Evolutionary conservation across 1,140 invertebrate genomes (phyloP), one percentile per base, ranked within the genome.

Genomic region (Druon quercuslanigerum): DNA sequence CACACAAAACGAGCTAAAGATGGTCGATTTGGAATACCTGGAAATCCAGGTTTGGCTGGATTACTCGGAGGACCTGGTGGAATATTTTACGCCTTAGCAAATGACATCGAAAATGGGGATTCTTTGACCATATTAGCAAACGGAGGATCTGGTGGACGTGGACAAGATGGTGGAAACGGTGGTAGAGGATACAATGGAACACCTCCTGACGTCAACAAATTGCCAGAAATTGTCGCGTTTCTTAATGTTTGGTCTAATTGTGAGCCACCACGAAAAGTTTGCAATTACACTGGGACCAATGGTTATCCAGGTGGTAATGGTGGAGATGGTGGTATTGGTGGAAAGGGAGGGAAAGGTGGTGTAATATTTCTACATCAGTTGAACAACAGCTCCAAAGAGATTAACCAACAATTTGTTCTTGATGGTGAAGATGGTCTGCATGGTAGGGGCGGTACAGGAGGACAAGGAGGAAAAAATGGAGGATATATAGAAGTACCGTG

Each of bases 291-390:
- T 46, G 40, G 40, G 0, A 46, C 9, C 4, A 11, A 46, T 46
- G 40, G 40, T 46, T 46, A 46, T 46, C 40, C 40, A 46, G 40
- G 40, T 9, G 40, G 40, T 46, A 46, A 46, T 46, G 40, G 40
- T 46, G 40, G 40, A 2, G 4, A 7, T 33, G 60, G 60, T 16
- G 60, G 60, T n/a, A 33, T 40, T 40, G 60, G 60, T 0, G 60
- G 60, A 3, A 40, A 66, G 33, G 60, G 60, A 16, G 60, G 60
- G 5, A 66, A 66, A 66, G 60, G 60, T 6, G 60, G 60, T 14
- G 6, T 7, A 66, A 66, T 66, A n/a, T 66, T 66, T 14, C 25
- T 66, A 1, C 3, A 16, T 16, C 20, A 66, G 6, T 14, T 40
- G 11, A 40, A 66, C 25, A 8, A 40, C n/a, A 12, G 16, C 46